Conservation (phyloP, 2,888 invertebrate species). For the Ophraella communa region DNA sequence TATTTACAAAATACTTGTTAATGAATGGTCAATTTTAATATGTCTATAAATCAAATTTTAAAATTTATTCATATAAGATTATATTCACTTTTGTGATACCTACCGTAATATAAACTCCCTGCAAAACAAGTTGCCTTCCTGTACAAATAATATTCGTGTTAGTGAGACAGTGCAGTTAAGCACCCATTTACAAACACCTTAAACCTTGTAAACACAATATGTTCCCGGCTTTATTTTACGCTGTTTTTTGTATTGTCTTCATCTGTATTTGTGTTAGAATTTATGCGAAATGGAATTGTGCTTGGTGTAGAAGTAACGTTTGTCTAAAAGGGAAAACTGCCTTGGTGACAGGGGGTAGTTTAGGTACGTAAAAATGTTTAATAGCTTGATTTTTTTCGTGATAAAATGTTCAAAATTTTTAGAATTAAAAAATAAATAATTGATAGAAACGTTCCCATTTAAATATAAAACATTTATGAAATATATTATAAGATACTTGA, state of each 20-base stretch:
- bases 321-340: conserved; percentile 30
- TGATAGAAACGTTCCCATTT: too few relatives aligned
- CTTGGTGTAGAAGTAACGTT: conserved; percentile 22
- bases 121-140: too few relatives aligned
- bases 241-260: background rate
- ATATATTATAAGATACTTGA: too few relatives aligned
- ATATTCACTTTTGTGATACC: too few relatives aligned
- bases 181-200: background rate
- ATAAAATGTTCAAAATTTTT: too few relatives aligned
- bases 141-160: background rate
- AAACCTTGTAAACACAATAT: background rate
- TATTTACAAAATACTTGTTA: too few relatives aligned
- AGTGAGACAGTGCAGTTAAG: background rate
- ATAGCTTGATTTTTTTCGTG: background rate
- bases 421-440: too few relatives aligned
- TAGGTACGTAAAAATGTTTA: conserved; percentile 18
- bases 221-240: background rate
- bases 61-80: too few relatives aligned
- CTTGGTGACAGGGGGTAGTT: conserved; percentile 32
- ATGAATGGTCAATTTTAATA: too few relatives aligned
- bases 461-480: too few relatives aligned
- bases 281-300: background rate
- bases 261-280: conserved; percentile 6
- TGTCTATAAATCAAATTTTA: too few relatives aligned
- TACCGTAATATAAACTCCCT: too few relatives aligned